These are phyloP conservation scores for Acanthacorydalis orientalis DNA, from an alignment of 2,888 invertebrate species.

Conservation along the genomic window DNA sequence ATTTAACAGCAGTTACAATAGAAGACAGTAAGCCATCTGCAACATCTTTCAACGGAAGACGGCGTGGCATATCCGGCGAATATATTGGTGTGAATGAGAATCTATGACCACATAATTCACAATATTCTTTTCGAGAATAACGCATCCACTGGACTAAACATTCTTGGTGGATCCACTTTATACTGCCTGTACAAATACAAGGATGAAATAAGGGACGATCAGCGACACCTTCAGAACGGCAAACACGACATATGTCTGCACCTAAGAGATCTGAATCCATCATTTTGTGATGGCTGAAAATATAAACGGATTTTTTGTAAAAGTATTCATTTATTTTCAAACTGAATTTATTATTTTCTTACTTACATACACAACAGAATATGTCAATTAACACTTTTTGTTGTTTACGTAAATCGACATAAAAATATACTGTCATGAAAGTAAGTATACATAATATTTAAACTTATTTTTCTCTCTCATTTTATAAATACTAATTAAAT, in stretches of 20 bases:
- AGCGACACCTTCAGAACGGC: slow-evolving; percentile 81
- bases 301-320: too few species aligned
- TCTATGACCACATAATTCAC: slow-evolving; percentile 92
- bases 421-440: too few species aligned
- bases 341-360: too few species aligned
- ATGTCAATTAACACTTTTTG: too few species aligned
- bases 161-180: slow-evolving; percentile 98
- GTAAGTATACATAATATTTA: too few species aligned
- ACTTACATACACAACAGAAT: too few species aligned
- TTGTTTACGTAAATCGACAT: too few species aligned
- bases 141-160: slow-evolving; percentile 98
- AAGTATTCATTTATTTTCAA: too few species aligned
- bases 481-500: too few species aligned
- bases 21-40: slow-evolving; percentile 79
- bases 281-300: slow-evolving; percentile 1
- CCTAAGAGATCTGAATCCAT: slow-evolving; percentile 35
- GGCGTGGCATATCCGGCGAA: slow-evolving; percentile 99
- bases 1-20: slow-evolving; percentile 80
- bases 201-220: slow-evolving; percentile 95
- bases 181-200: slow-evolving; percentile 97
- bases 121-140: slow-evolving; percentile 95
- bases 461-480: too few species aligned
- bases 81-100: slow-evolving; percentile 98
- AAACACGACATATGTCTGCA: slow-evolving; percentile 93
- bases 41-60: slow-evolving; percentile 84